phyloP scores from a whole-genome alignment of 2,888 invertebrate species.

The Cosmia pyralina region DNA sequence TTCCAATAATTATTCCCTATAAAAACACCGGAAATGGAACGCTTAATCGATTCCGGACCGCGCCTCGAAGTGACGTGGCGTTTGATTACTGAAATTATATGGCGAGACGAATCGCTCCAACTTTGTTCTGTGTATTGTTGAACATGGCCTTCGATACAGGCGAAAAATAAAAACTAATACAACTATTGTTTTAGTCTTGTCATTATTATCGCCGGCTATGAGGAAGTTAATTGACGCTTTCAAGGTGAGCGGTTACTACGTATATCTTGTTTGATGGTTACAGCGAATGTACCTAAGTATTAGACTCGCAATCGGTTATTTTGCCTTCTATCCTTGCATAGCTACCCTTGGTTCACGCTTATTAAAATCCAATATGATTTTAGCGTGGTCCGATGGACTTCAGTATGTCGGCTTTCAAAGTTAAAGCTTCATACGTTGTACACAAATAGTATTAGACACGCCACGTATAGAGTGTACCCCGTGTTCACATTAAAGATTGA shows the following conservation, averaged over 20 bases:
- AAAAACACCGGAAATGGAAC: slow-evolving; percentile 89
- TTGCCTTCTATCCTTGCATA: slow-evolving; percentile 9
- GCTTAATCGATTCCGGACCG: slow-evolving; percentile 88
- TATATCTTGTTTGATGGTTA: slow-evolving; percentile 73
- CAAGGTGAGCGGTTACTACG: slow-evolving; percentile 84
- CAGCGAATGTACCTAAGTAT: slow-evolving; percentile 62
- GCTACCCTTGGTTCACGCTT: slow-evolving; percentile 46
- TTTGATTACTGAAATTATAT: slow-evolving; percentile 89
- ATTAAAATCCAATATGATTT: slow-evolving; percentile 65
- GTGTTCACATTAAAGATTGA: slow-evolving; percentile 89
- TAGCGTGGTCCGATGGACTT: slow-evolving; percentile 59
- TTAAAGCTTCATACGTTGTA: slow-evolving; percentile 80
- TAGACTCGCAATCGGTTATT: slow-evolving; percentile 54
- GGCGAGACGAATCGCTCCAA: slow-evolving; percentile 86
- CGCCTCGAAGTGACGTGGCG: slow-evolving; percentile 86
- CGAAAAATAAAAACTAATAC: slow-evolving; percentile 89
- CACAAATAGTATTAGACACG: slow-evolving; percentile 86
- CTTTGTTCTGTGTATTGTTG: slow-evolving; percentile 88
- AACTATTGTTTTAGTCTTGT: slow-evolving; percentile 88
- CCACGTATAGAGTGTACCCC: slow-evolving; percentile 87
- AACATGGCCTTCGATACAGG: slow-evolving; percentile 82
- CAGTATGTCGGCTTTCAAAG: slow-evolving; percentile 68
- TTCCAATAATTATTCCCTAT: slow-evolving; percentile 86
- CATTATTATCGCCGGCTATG: slow-evolving; percentile 84
- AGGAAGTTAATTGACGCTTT: slow-evolving; percentile 86